Evolutionary conservation across 53 echinoderm and acorn worm species (phyloP).

Genomic region (Arbacia lixula): DNA sequence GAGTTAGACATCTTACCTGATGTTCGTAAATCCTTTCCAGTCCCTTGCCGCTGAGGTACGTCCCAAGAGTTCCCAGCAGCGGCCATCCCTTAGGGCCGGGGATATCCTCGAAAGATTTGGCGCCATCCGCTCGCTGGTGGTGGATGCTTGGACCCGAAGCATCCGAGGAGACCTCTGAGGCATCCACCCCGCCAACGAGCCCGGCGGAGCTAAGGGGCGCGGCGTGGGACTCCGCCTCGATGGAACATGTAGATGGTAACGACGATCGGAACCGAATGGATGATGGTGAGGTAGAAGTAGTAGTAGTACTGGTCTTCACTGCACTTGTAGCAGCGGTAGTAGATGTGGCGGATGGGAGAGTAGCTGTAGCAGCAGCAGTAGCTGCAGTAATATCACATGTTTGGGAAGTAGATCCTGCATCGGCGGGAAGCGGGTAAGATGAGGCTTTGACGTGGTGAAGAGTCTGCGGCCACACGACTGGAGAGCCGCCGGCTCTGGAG

Average conservation of each 20-base stretch:
- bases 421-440: conserved; percentile 22
- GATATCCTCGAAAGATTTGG: conserved; percentile 78
- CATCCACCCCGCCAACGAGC: no score
- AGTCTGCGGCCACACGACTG: conserved; percentile 1
- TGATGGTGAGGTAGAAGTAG: conserved; percentile 14
- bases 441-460: conserved; percentile 4
- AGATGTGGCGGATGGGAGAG: not conserved
- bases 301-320: conserved; percentile 28
- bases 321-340: conserved; percentile 9
- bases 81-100: conserved; percentile 97
- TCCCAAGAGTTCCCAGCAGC: conserved; percentile 80
- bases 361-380: not conserved
- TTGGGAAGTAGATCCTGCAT: no score
- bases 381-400: no score
- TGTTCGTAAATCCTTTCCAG: conserved; percentile 88
- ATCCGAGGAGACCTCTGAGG: no score
- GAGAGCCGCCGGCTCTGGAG: not conserved
- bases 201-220: no score
- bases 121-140: no score
- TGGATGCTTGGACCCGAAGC: no score
- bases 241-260: not conserved
- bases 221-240: no score
- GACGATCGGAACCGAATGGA: no score
- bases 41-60: conserved; percentile 84
- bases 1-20: no score